Evolutionary conservation across 2,113 vertebrate species (phyloP).

Genomic region (Elgaria multicarinata): DNA sequence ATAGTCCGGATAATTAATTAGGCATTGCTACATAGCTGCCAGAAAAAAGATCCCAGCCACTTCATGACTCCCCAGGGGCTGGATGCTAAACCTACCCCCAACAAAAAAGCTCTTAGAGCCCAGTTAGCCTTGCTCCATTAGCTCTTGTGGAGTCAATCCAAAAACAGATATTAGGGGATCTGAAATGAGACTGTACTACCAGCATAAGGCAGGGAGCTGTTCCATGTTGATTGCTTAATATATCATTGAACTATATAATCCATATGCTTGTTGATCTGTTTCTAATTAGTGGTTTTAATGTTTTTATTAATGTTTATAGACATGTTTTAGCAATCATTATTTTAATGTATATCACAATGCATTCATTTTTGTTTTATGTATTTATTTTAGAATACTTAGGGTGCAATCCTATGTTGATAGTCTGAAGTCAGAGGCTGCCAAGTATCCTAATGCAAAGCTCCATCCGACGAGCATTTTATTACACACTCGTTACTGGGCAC

Average conservation of each 20-base stretch:
- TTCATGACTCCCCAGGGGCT: background rate
- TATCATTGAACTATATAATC: background rate
- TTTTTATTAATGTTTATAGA: too few species aligned
- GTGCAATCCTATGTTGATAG: too few species aligned
- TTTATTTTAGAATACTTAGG: too few species aligned
- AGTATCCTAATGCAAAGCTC: too few species aligned
- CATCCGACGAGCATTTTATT: too few species aligned
- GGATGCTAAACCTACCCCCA: background rate
- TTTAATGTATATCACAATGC: too few species aligned
- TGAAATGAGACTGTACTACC: background rate
- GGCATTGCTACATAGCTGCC: background rate
- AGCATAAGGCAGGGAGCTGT: fast-evolving
- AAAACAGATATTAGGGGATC: conserved; percentile 5
- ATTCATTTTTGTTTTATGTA: too few species aligned
- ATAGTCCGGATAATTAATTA: conserved; percentile 19
- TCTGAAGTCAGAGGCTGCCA: too few species aligned
- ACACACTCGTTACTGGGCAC: too few species aligned
- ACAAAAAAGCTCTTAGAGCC: background rate
- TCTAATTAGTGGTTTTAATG: too few species aligned
- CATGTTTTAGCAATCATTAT: too few species aligned
- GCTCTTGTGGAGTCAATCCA: fast-evolving
- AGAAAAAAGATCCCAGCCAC: background rate
- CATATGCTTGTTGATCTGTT: too few species aligned
- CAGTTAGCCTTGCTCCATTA: background rate
- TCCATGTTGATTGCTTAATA: background rate